Base-by-base conservation (phyloP, 1,140 invertebrate species). In the Bombus superbus region DNA sequence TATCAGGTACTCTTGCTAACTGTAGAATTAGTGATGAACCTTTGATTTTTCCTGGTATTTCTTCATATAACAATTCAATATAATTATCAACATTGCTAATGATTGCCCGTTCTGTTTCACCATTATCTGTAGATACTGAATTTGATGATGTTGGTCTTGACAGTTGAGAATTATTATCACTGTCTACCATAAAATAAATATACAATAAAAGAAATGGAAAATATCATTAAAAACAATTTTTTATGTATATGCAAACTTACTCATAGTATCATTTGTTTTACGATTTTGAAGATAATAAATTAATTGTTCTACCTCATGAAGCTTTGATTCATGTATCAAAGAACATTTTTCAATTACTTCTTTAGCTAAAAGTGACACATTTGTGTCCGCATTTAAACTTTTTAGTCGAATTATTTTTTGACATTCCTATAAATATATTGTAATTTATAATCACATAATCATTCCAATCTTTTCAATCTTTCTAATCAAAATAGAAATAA, bases 21-120 rank as follows among this genome's bases (percentile, higher is more conserved):
- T 99, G 97, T 75, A 99, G 96, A 86, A 99, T 98, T 76, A 98
- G 95, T 28, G 97, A 97, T n/a, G 99, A 98, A 53, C 98, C 99
- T 95, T 98, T 97, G 42, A 99, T 97, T 96, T 99, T 99, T 90
- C 98, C 98, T 66, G 97, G 96, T 90, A 99, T 97, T 89, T 98
- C 98, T 95, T 99, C 99, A 95, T 99, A 99, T 9, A 99, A 95
- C 84, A 99, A 95, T 95, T 99, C 99, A 69, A 99, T 97, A 95
- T 99, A 99, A 90, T 97, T 97, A 92, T 99, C 98, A 73, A 99
- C 96, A 94, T 97, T 97, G 90, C 98, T 98, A 77, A 98, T 97
- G 42, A 97, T 96, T 73, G 97, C 97, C 72, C 95, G 95, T 92
- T 96, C 95, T 25, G 44, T 69, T 74, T 94, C 94, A 8, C 86